phyloP scores from a whole-genome alignment of 2,888 invertebrate genomes.

The Rhaphigaster nebulosa region DNA sequence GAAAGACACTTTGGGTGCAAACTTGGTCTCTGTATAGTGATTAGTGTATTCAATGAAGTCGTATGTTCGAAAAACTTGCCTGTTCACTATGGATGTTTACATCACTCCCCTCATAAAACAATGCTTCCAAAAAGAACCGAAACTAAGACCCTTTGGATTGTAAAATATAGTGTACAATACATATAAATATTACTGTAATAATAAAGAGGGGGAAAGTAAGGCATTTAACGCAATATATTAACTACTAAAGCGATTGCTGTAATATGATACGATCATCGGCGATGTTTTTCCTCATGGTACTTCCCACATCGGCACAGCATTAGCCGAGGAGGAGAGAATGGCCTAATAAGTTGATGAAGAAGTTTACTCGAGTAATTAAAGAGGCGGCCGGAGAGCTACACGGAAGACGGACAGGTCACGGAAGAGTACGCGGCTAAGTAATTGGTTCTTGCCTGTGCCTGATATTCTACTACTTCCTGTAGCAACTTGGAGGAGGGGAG shows the following conservation, averaged over 20 bases:
- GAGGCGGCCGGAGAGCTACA: not conserved
- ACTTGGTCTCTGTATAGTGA: no score
- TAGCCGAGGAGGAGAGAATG: not conserved
- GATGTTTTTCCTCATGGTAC: not conserved
- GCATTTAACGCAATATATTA: not conserved
- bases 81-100: no score
- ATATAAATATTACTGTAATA: no score
- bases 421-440: slow-evolving; percentile 36
- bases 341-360: slow-evolving; percentile 41
- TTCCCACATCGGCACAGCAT: not conserved
- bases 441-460: not conserved
- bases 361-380: slow-evolving; percentile 22
- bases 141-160: no score
- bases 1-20: no score
- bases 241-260: not conserved
- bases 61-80: no score
- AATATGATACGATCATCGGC: not conserved
- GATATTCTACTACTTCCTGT: slow-evolving; percentile 14
- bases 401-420: slow-evolving; percentile 29
- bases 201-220: not conserved
- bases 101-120: no score
- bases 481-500: not conserved
- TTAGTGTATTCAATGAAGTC: no score
- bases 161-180: no score
- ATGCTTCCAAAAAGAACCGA: no score